Evolutionary conservation across 2,113 vertebrate species (phyloP).

Genomic region (Puntigrus tetrazona): DNA sequence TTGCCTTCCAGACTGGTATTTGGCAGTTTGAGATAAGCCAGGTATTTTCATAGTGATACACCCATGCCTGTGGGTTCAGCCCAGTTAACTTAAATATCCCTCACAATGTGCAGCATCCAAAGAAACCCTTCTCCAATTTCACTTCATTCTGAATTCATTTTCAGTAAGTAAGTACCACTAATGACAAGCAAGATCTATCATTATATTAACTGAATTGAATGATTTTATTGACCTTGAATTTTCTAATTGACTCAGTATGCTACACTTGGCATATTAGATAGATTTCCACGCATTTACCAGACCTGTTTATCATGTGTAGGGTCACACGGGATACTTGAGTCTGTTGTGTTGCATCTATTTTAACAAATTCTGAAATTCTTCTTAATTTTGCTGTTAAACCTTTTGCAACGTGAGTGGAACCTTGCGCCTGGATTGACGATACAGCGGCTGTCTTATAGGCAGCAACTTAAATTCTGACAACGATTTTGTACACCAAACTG

Average conservation of each 20-base stretch:
- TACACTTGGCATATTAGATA: not conserved
- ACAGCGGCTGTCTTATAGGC: not conserved
- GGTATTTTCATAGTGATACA: not conserved
- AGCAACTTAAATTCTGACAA: not conserved
- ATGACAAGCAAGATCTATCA: not conserved
- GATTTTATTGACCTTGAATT: not conserved
- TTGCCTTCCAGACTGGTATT: conserved; percentile 14
- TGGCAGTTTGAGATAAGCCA: not conserved
- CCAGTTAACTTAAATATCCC: not conserved
- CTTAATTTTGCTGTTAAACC: not conserved
- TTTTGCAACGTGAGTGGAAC: not conserved
- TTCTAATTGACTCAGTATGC: not conserved
- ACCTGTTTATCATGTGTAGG: not conserved
- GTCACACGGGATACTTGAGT: not conserved
- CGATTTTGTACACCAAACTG: not conserved
- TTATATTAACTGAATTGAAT: not conserved
- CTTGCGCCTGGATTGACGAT: not conserved
- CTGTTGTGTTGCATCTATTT: not conserved
- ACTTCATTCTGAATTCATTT: not conserved
- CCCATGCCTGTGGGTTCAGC: not conserved
- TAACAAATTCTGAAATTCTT: not conserved
- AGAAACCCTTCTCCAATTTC: not conserved
- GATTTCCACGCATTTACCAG: not conserved
- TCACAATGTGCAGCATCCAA: not conserved
- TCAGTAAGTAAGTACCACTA: not conserved